Evolutionary conservation across 2,113 vertebrate species (phyloP), one percentile per base, ranked within the genome.

Genomic region (Myrmecophaga tridactyla): DNA sequence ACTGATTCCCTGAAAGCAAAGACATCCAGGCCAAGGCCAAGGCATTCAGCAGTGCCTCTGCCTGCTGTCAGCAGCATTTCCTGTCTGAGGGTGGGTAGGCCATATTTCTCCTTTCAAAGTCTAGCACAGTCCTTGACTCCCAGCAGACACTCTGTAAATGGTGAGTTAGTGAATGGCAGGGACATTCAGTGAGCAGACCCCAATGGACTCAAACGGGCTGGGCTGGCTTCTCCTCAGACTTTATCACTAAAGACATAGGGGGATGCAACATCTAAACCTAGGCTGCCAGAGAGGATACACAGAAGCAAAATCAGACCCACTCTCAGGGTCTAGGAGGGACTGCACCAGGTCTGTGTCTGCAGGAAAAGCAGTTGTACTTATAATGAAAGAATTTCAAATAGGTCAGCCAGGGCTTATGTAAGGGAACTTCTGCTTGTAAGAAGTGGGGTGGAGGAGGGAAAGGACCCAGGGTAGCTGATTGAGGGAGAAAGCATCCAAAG

Each of bases 371-470:
- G n/a, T 85, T 81, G 43, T 80, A 27, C 41, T 95, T 95, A 1
- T 92, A 92, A 80, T 75, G 73, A 95, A 88, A 94, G 72, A 81
- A 88, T 25, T 90, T 95, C 72, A 97, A 96, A 77, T 95, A 96
- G 87, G 87, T 95, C 87, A 96, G 29, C 20, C 63, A 86, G 48
- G 48, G 48, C 39, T 92, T 96, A 94, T 75, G 4, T 94, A 97
- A 97, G 34, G 77, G 17, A 96, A 60, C 2, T 14, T 88, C 82
- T 95, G 39, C 51, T 48, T 70, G 43, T 89, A 94, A 29, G 48
- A 77, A 53, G 63, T 86, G 29, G 11, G n/a, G 65, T 46, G 3
- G 43, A 77, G 73, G 91, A 92, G 15, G 43, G 34, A 88, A 65
- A 41, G 53, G 23, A 92, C 21, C 15, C 56, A 86, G 58, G 56